Evolutionary conservation across 2,113 vertebrate species (phyloP), one percentile per base, ranked within the genome.

Genomic region (Ochotona princeps): DNA sequence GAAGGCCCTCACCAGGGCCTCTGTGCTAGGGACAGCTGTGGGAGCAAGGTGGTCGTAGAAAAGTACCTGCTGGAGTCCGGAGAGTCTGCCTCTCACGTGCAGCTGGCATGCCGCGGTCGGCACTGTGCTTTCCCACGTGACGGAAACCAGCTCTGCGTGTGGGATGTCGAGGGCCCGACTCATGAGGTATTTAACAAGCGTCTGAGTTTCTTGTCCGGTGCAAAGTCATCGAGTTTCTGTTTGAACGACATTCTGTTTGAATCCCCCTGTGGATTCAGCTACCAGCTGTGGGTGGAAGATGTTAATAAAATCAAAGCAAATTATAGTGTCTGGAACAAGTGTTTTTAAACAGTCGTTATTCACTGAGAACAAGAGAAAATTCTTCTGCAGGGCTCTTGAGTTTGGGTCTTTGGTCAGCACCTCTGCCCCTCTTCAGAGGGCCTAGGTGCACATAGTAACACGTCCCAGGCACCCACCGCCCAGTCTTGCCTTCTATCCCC

Each of bases 61-160:
- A 98, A 95, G 14, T 95, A 92, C 60, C 76, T 94, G 92, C 83
- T 98, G 8, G 92, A 74, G n/a, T 98, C 97, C 80, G 79, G 83
- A 3, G 67, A 91, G 72, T 69, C 97, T 0, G 94, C 97, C 4
- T 97, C 97, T 0, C 98, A 98, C 0, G 95, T 97, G 25, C 99
- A 99, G 96, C 97, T 99, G 2, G 98, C 98, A 0, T 99, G 98
- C 72, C 94, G 97, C 26, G 51, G 44, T 3, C 95, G 35, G 0
- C 95, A 95, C 73, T 99, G 97, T 65, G 98, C 98, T 7, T 97
- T 99, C 69, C 98, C 99, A 1, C 21, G 94, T 14, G 83, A 97
- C 26, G 89, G 91, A 61, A 98, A 96, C 7, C 93, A 98, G 0
- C 97, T 99, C 7, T 97, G 98, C 20, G 3, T 99, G 83, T 98